Evolutionary conservation across 2,113 vertebrate species (phyloP), one percentile per base, ranked within the genome.

Genomic region (Acinonyx jubatus): DNA sequence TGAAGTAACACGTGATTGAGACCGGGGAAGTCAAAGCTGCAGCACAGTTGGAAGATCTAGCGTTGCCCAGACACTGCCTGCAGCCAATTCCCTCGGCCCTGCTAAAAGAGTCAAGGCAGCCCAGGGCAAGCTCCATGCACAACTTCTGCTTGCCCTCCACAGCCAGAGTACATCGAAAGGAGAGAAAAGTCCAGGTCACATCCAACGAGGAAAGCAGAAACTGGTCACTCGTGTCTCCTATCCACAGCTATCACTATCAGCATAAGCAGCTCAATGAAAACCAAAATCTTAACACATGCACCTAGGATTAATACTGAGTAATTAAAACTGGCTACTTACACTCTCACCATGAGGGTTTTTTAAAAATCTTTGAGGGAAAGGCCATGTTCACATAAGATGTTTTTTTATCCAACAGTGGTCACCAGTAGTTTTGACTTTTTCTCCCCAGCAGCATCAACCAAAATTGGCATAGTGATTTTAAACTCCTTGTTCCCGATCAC

Each of bases 291-390:
- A 97, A 97, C 93, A 97, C 97, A 96, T 97, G 98, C 96, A 96
- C 96, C 96, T 97, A 96, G 89, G 95, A 95, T 83, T 97, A 97
- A 97, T 97, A 95, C 97, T 98, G 95, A 97, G 83, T 93, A 95
- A 93, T 86, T 84, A 50, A 97, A 94, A 91, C 94, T 94, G 38
- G 86, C 97, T 96, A 96, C 90, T 95, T 97, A 73, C 66, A 73
- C 79, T 71, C 76, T 85, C 80, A 71, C n/a, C 87, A 52, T 94
- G 55, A 91, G 82, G 71, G 83, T 74, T 13, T 87, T 74, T n/a
- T 8, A 61, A 71, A 45, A 48, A 21, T 94, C 63, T 94, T 86
- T 95, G 88, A 88, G 41, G 96, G 90, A 95, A 94, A 96, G 97
- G 95, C 66, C 73, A 73, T 71, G 81, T 84, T 87, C 78, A 84